Evolutionary conservation across 2,797 vertebrate species (phyloP), one percentile per base, ranked within the genome.

Genomic region (Anguilla anguilla): DNA sequence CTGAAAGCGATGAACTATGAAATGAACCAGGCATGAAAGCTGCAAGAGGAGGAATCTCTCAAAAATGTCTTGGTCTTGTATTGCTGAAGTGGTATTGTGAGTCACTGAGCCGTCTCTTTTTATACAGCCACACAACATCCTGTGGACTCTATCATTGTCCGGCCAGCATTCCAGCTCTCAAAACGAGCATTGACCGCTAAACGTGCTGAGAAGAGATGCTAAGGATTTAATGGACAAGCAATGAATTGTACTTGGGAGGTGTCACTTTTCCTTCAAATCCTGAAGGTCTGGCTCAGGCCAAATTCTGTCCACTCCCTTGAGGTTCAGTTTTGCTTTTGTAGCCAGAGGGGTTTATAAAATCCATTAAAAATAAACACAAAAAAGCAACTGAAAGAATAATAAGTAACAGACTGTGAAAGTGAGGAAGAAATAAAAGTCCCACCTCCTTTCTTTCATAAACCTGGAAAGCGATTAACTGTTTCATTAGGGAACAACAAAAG

Each of bases 51-150:
- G 84, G 87, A 87, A 87, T 74, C 3, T 39, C 91, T 90, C 88
- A 92, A 39, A 9, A 84, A 94, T 92, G 90, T 92, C 93, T 92
- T 91, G 81, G 88, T 88, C 55, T 87, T 93, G 91, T 92, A 89
- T 17, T 69, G 64, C 91, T 94, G 91, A 94, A 95, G 94, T 93
- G 94, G 88, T 93, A 93, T 93, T 95, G 95, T 95, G 93, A 95
- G 90, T 95, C 94, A 93, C 90, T 94, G 92, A 95, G 92, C 93
- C 91, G 85, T 95, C 94, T 89, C 89, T 88, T 94, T 94, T 95
- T 92, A 95, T 89, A 89, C 92, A 94, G 92, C 90, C 94, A 93
- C 93, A 92, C 93, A 94, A 93, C 94, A 94, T 96, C 94, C 94
- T 93, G 92, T 90, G 92, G 90, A 88, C 94, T 88, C 88, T 87